phyloP scores from a whole-genome alignment of 2,113 vertebrate genomes.

The Siniperca knerii region DNA sequence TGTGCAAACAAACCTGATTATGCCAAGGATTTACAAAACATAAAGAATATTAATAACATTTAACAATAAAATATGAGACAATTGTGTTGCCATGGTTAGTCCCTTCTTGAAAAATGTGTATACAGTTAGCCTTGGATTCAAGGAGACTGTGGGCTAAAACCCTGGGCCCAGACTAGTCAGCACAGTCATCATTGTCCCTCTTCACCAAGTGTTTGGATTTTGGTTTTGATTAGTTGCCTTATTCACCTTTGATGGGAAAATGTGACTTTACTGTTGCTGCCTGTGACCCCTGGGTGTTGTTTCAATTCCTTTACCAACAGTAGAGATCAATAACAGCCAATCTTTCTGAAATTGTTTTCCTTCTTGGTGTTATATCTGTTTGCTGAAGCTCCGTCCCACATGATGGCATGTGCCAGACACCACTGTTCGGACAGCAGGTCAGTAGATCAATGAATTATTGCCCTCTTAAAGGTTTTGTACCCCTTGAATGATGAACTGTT shows the following conservation, averaged over 20 bases:
- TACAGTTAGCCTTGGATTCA: not conserved
- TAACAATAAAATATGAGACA: not conserved
- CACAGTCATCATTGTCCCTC: not conserved
- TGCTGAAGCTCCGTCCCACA: not conserved
- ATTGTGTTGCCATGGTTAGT: not conserved
- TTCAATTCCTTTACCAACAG: not conserved
- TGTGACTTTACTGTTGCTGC: not conserved
- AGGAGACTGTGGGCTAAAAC: not conserved
- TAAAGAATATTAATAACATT: not conserved
- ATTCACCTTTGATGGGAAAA: not conserved
- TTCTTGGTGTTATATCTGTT: not conserved
- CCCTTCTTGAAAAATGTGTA: not conserved
- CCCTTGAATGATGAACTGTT: not conserved
- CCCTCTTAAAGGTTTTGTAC: not conserved
- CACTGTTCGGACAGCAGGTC: not conserved
- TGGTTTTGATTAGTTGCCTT: not conserved
- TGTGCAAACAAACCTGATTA: not conserved
- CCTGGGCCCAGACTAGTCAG: no score
- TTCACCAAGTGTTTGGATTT: not conserved
- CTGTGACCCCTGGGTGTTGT: not conserved
- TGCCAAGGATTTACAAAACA: no score
- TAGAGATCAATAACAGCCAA: slow-evolving; percentile 1
- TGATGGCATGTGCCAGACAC: not conserved
- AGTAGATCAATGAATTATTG: not conserved
- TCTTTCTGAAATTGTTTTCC: not conserved